A percentile compares a stretch with the other conserved stretches of the same genome.
Evolutionary conservation across 2,888 invertebrate genomes (phyloP).

Genomic region (Cerastis leucographa): DNA sequence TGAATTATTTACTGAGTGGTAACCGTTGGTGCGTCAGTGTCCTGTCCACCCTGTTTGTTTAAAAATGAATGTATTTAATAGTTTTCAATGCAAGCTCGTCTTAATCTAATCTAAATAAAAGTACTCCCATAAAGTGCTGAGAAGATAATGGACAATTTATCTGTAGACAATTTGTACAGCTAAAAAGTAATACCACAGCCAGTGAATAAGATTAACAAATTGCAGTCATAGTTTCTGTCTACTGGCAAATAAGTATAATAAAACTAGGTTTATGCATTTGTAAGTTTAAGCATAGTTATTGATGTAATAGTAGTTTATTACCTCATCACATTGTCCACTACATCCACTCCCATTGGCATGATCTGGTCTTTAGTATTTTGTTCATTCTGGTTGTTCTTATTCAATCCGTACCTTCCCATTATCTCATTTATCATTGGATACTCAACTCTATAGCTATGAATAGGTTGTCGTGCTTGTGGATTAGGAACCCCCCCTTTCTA

Average conservation of each 20-base stretch:
- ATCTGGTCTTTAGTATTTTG: constrained; percentile 7
- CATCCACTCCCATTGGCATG: constrained; percentile 72
- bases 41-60: background rate
- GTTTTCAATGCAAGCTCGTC: background rate
- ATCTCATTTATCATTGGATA: constrained; percentile 26
- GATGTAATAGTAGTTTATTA: constrained; percentile 50
- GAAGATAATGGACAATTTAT: background rate
- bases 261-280: background rate
- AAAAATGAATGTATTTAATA: background rate
- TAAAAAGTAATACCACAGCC: background rate
- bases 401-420: constrained; percentile 78
- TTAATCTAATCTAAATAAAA: background rate
- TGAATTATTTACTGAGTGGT: too few relatives aligned
- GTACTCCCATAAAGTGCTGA: background rate
- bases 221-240: background rate
- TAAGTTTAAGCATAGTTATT: background rate
- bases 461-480: constrained; percentile 79
- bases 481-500: constrained; percentile 76
- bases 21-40: background rate
- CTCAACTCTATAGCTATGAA: constrained; percentile 71
- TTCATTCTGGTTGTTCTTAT: constrained; percentile 45
- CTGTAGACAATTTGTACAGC: background rate
- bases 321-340: constrained; percentile 84
- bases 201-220: background rate
- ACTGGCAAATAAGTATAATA: background rate